Percentiles rank a stretch among this genome's conserved stretches.
phyloP scores from a whole-genome alignment of 2,888 invertebrate species.

The Drepanosiphum platanoidis region DNA sequence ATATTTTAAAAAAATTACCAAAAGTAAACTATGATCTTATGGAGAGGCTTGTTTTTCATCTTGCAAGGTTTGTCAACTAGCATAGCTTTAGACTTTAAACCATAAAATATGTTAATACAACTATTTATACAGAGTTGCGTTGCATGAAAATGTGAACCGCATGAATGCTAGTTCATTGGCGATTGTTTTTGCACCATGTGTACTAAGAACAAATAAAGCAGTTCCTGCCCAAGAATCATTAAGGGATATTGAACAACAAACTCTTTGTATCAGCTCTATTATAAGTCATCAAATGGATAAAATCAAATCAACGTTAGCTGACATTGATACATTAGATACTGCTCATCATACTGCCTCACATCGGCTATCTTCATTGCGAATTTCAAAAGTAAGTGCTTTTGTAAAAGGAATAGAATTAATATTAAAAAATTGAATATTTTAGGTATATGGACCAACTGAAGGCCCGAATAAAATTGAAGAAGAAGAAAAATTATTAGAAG shows the following conservation, averaged over 20 bases:
- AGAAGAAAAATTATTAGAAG: slow-evolving; percentile 80
- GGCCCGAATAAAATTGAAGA: slow-evolving; percentile 71
- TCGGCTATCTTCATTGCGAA: slow-evolving; percentile 80
- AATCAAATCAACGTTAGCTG: slow-evolving; percentile 85
- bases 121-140: slow-evolving; percentile 74
- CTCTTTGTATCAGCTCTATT: slow-evolving; percentile 89
- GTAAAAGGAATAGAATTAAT: neutral
- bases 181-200: slow-evolving; percentile 94
- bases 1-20: slow-evolving; percentile 88
- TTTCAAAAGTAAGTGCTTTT: slow-evolving; percentile 72
- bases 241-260: slow-evolving; percentile 88
- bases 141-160: slow-evolving; percentile 86
- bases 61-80: slow-evolving; percentile 73
- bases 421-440: slow-evolving; percentile 38
- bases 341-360: slow-evolving; percentile 87
- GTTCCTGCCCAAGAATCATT: slow-evolving; percentile 92
- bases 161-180: slow-evolving; percentile 93
- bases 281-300: slow-evolving; percentile 86
- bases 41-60: slow-evolving; percentile 91
- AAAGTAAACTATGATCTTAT: slow-evolving; percentile 89
- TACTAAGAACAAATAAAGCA: slow-evolving; percentile 85
- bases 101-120: slow-evolving; percentile 16
- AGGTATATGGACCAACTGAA: slow-evolving; percentile 72
- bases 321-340: slow-evolving; percentile 88
- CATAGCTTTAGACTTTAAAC: neutral